phyloP scores from a whole-genome alignment of 2,113 vertebrate genomes.

The Lepidothrix coronata region DNA sequence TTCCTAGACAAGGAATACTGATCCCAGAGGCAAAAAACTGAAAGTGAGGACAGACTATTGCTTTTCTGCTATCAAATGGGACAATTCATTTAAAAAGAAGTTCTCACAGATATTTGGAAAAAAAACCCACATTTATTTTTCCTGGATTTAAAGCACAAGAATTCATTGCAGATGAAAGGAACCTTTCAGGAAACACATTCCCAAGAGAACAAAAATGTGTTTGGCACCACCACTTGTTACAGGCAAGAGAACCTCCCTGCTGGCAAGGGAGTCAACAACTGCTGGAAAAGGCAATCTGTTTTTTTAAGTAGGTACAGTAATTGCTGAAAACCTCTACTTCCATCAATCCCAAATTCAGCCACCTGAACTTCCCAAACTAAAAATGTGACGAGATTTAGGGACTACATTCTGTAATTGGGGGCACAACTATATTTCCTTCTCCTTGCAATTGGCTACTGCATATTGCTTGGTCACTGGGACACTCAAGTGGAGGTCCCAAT shows the following conservation, averaged over 20 bases:
- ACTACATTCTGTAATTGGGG: background rate
- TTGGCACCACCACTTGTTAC: background rate
- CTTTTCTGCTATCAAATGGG: background rate
- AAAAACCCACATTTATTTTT: background rate
- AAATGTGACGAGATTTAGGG: background rate
- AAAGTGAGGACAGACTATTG: background rate
- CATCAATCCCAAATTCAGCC: background rate
- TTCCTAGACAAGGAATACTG: background rate
- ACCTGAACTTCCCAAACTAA: background rate
- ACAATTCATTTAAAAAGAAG: background rate
- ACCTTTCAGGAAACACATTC: background rate
- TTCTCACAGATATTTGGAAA: background rate
- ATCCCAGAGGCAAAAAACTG: background rate
- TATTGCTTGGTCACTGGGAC: background rate
- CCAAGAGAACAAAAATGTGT: background rate
- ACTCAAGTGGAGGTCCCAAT: background rate
- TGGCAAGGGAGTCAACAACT: background rate
- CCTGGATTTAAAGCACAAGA: conserved; percentile 3
- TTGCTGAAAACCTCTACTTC: background rate
- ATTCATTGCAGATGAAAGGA: conserved; percentile 4
- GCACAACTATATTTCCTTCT: background rate
- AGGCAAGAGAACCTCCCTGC: background rate
- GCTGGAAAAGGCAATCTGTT: background rate
- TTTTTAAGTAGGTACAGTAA: background rate
- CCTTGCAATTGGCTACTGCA: background rate